Conservation (phyloP, 2,888 invertebrate species). For the Aplocera efformata region DNA sequence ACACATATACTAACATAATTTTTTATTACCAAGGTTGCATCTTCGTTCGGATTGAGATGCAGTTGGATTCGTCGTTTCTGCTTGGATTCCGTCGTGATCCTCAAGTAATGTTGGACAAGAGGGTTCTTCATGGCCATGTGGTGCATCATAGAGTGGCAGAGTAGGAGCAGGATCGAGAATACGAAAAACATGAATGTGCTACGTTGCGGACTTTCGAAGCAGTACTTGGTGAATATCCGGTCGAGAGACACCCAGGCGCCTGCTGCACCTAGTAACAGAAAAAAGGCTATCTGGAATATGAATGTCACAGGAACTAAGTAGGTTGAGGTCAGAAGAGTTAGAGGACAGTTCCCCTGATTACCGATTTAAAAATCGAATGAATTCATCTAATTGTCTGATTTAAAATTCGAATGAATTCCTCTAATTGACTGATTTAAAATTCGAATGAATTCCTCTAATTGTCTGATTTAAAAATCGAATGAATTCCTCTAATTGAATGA, state of each 20-base stretch:
- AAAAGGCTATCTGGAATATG: no score
- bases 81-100: conserved; percentile 85
- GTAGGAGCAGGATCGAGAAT: conserved; percentile 87
- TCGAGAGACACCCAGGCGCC: conserved; percentile 93
- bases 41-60: conserved; percentile 91
- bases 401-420: no score
- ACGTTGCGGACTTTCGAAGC: conserved; percentile 86
- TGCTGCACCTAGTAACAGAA: conserved; percentile 85
- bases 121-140: conserved; percentile 88
- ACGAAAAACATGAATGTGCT: conserved; percentile 94
- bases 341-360: no score
- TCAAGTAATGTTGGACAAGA: conserved; percentile 91
- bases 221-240: conserved; percentile 90
- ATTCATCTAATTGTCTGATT: no score
- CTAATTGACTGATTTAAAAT: no score
- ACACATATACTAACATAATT: conserved; percentile 13
- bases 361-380: no score
- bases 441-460: no score
- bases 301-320: no score
- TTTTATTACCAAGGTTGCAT: conserved; percentile 85
- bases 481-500: no score
- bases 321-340: no score
- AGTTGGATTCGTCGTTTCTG: conserved; percentile 88
- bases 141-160: conserved; percentile 89
- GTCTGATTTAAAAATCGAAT: no score